A percentile compares a stretch with the other conserved stretches of the same genome.
These are phyloP conservation scores for Amphipoea oculea DNA, from an alignment of 2,888 invertebrate genomes.

Conservation along the genomic window DNA sequence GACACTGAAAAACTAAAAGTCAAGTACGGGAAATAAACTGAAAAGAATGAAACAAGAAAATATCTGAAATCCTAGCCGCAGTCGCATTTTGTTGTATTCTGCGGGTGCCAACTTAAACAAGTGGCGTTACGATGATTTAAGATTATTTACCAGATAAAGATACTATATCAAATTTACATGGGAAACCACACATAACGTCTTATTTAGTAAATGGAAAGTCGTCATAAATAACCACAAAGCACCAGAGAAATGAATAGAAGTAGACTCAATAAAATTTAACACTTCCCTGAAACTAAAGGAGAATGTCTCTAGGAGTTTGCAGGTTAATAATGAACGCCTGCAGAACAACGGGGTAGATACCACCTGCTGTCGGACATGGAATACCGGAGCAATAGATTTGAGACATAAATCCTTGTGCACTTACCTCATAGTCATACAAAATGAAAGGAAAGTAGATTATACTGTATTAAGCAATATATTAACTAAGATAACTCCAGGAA, in stretches of 20 bases:
- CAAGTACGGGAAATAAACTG: not conserved
- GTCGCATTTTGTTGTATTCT: not conserved
- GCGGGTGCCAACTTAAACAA: conserved; percentile 1
- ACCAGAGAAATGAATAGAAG: not conserved
- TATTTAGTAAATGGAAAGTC: not conserved
- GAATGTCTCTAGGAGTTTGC: conserved; percentile 15
- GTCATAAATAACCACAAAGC: not conserved
- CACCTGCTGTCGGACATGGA: conserved; percentile 28
- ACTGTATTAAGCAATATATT: not conserved
- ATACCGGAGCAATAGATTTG: conserved; percentile 25
- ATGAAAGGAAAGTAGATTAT: not conserved
- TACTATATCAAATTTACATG: not conserved
- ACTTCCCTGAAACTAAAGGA: conserved; percentile 17
- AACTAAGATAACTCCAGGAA: not conserved
- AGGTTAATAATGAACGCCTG: conserved; percentile 44
- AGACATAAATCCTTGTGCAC: conserved; percentile 21
- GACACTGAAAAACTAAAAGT: not conserved
- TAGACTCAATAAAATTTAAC: conserved; percentile 10
- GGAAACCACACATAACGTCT: not conserved
- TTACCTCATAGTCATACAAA: conserved; percentile 6
- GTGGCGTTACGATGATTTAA: not conserved
- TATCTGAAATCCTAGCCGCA: not conserved
- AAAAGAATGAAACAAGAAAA: not conserved
- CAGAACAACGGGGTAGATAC: conserved; percentile 29
- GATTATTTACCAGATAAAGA: not conserved